Evolutionary conservation across 2,113 vertebrate species (phyloP).

Genomic region (Leuciscus idus): DNA sequence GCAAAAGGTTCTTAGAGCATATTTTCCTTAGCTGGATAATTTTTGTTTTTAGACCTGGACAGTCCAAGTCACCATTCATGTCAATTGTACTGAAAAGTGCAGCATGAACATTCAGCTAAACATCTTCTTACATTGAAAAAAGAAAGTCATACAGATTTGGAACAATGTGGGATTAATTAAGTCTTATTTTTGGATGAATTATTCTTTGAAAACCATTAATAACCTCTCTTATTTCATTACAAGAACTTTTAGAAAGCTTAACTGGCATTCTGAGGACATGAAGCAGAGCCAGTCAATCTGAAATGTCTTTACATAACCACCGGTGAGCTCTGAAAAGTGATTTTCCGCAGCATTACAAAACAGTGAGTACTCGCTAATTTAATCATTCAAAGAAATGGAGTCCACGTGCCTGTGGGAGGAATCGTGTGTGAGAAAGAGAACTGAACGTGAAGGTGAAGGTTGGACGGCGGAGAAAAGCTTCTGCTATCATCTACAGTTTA

Average conservation of each 20-base stretch:
- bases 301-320: not conserved
- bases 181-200: not conserved
- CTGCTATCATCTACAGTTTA: not conserved
- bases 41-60: no score
- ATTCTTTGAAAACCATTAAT: not conserved
- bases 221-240: not conserved
- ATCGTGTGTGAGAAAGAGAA: not conserved
- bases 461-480: conserved; percentile 3
- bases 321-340: not conserved
- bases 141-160: not conserved
- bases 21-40: no score
- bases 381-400: conserved; percentile 9
- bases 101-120: not conserved
- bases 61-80: no score
- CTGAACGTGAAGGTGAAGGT: not conserved
- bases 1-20: no score
- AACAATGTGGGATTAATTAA: no score
- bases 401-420: conserved; percentile 1
- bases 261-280: not conserved
- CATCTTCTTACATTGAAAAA: not conserved
- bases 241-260: not conserved
- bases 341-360: conserved; percentile 7
- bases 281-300: conserved; percentile 1
- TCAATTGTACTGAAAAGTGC: not conserved
- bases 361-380: not conserved